Conservation (phyloP, 2,113 vertebrate genomes). For the Peromyscus californicus region DNA sequence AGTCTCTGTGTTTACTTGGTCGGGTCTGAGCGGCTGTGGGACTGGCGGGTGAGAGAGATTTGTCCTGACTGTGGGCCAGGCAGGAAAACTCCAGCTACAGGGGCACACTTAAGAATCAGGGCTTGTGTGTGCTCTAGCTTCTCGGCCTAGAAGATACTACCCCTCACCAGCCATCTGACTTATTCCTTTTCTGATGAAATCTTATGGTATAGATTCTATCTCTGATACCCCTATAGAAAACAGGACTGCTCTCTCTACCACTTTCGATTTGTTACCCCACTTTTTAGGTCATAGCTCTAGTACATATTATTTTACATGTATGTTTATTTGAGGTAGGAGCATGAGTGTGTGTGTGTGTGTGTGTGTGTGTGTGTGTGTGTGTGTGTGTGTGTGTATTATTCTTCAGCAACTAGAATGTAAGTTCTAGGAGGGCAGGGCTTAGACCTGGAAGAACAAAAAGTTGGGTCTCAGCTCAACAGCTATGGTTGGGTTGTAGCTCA, state of each 20-base stretch:
- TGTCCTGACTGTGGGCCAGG: no score
- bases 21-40: no score
- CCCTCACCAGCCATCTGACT: background rate
- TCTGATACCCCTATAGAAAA: background rate
- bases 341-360: background rate
- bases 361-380: background rate
- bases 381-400: background rate
- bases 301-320: background rate
- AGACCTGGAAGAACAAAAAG: background rate
- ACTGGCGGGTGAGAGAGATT: no score
- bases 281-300: background rate
- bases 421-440: background rate
- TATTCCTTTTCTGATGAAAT: background rate
- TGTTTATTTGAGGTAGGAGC: background rate
- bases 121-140: background rate
- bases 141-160: background rate
- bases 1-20: no score
- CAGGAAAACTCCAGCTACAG: no score
- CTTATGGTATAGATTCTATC: background rate
- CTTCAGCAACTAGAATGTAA: constrained; percentile 28
- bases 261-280: background rate
- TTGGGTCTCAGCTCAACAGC: background rate
- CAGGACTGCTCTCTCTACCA: background rate
- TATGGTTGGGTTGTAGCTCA: background rate
- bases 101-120: background rate